These are phyloP conservation scores for Heliconius congener DNA, from an alignment of 1,140 invertebrate species.

Conservation along the genomic window DNA sequence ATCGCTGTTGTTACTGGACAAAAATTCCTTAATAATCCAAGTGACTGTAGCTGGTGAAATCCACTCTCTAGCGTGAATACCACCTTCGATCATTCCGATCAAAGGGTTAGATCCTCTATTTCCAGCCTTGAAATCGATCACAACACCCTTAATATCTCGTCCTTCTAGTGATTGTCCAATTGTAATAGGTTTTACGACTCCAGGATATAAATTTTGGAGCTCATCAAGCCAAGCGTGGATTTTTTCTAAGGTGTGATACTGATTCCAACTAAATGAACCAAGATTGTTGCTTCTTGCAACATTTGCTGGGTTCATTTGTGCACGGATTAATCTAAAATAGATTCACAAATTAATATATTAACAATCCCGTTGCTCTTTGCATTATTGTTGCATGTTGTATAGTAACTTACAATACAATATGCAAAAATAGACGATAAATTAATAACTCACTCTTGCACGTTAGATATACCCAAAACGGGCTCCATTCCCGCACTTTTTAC, in stretches of 20 bases:
- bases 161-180: constrained; percentile 82
- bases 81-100: constrained; percentile 83
- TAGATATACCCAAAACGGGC: constrained; percentile 45
- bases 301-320: constrained; percentile 45
- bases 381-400: no score
- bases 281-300: constrained; percentile 3
- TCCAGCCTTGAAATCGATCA: constrained; percentile 61
- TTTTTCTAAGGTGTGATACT: constrained; percentile 69
- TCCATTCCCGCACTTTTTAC: constrained; percentile 45
- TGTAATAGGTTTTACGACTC: constrained; percentile 75
- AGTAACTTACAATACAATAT: no score
- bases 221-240: constrained; percentile 79
- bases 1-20: constrained; percentile 80
- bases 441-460: constrained; percentile 72
- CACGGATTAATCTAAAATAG: constrained; percentile 56
- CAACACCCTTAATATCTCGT: constrained; percentile 83
- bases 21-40: constrained; percentile 85
- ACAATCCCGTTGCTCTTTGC: neutral
- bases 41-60: constrained; percentile 89
- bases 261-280: constrained; percentile 61
- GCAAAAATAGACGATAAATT: neutral
- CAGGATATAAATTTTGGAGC: constrained; percentile 68
- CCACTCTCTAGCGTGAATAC: constrained; percentile 90
- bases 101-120: constrained; percentile 50
- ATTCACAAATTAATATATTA: neutral